These are phyloP conservation scores for Rhynchonycteris naso DNA, from an alignment of 2,797 vertebrate genomes.

Conservation along the genomic window DNA sequence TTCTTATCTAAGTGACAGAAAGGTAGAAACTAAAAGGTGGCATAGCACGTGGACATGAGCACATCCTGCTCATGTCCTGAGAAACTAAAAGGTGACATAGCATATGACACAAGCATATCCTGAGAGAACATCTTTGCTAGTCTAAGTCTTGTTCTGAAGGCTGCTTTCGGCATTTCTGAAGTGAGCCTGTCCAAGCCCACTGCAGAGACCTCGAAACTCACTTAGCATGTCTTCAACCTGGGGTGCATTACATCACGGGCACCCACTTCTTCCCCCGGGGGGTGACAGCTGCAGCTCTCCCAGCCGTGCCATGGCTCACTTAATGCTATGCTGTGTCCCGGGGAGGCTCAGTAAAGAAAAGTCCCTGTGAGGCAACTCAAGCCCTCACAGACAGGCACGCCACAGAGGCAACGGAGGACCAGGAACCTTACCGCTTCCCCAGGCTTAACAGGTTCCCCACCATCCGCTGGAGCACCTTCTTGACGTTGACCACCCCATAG, in stretches of 20 bases:
- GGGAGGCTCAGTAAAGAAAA: not conserved
- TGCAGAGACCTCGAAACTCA: not conserved
- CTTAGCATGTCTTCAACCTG: not conserved
- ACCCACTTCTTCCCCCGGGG: fast-evolving
- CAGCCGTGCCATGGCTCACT: not conserved
- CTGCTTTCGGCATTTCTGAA: not conserved
- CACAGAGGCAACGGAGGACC: not conserved
- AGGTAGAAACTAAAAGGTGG: not conserved
- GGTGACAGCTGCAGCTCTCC: not conserved
- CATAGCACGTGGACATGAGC: not conserved
- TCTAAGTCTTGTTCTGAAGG: not conserved
- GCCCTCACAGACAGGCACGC: fast-evolving
- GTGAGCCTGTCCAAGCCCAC: not conserved
- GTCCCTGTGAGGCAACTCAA: fast-evolving
- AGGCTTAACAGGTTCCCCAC: conserved; percentile 98
- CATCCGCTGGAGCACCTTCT: conserved; percentile 96
- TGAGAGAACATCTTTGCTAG: not conserved
- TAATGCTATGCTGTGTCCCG: fast-evolving
- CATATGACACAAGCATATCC: too few species aligned
- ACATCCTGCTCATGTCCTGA: too few species aligned
- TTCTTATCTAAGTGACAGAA: not conserved
- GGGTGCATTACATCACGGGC: fast-evolving
- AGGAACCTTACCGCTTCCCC: conserved; percentile 90
- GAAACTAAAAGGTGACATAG: too few species aligned
- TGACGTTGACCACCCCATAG: conserved; percentile 95